These are phyloP conservation scores for Stenolophus ochropezus DNA, from an alignment of 2,888 invertebrate species.

Conservation along the genomic window DNA sequence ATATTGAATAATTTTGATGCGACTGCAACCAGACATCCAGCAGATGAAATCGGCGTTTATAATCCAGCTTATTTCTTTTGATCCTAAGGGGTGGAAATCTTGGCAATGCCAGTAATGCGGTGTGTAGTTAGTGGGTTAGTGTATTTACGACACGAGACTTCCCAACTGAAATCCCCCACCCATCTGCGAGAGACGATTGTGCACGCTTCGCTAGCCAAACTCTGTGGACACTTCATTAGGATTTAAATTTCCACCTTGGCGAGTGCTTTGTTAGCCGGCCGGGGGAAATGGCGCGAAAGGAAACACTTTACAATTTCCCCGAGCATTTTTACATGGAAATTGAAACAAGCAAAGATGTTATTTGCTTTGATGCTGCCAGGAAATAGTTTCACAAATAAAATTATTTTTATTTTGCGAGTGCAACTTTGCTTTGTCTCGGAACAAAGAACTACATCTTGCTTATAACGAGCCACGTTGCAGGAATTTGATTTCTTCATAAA, in stretches of 20 bases:
- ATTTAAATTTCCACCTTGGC: constrained; percentile 60
- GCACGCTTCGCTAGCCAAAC: constrained; percentile 48
- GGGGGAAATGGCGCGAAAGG: constrained; percentile 54
- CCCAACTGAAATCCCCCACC: constrained; percentile 2
- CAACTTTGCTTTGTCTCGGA: not conserved
- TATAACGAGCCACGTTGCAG: not conserved
- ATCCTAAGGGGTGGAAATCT: too few relatives aligned
- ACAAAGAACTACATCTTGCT: not conserved
- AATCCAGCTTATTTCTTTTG: too few relatives aligned
- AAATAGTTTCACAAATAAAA: constrained; percentile 28
- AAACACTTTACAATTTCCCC: constrained; percentile 49
- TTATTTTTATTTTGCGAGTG: constrained; percentile 10
- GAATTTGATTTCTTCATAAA: not conserved
- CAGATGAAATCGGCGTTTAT: too few relatives aligned
- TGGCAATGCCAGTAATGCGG: too few relatives aligned
- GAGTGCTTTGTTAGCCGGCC: constrained; percentile 52
- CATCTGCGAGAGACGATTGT: constrained; percentile 46
- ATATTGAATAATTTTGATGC: too few relatives aligned
- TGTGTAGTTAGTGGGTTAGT: constrained; percentile 5
- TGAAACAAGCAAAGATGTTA: constrained; percentile 39
- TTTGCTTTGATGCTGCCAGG: constrained; percentile 21
- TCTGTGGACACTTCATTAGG: constrained; percentile 60
- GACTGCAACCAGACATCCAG: too few relatives aligned
- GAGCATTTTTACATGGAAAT: constrained; percentile 48
- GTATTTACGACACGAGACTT: constrained; percentile 25